phyloP scores from a whole-genome alignment of 2,113 vertebrate genomes.

The Oncorhynchus mykiss region DNA sequence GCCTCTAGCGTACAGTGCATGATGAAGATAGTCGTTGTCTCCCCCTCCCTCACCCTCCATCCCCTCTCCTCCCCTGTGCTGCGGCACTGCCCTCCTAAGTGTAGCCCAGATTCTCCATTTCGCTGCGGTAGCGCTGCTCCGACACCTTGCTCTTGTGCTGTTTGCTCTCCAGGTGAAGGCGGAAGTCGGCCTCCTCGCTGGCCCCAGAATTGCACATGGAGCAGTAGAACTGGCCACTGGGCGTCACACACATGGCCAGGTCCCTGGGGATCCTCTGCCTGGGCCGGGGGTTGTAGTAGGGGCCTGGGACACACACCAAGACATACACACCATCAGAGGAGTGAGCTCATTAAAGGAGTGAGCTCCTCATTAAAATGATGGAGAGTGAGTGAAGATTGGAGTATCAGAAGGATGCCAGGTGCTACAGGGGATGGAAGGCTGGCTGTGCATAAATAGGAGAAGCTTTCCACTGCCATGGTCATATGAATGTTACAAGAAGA shows the following conservation, averaged over 20 bases:
- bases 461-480: no score
- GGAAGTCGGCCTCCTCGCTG: constrained; percentile 91
- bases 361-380: constrained; percentile 23
- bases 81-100: constrained; percentile 68
- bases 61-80: not conserved
- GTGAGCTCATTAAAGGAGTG: no score
- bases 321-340: not conserved
- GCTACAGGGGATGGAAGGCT: not conserved
- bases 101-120: constrained; percentile 97
- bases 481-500: no score
- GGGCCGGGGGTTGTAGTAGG: constrained; percentile 93
- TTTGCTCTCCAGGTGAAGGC: constrained; percentile 96
- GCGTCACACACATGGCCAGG: constrained; percentile 96
- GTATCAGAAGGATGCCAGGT: constrained; percentile 7
- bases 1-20: no score
- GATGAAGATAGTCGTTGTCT: not conserved
- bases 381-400: constrained; percentile 9
- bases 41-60: not conserved
- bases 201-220: constrained; percentile 97
- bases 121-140: constrained; percentile 89
- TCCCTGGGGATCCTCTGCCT: constrained; percentile 94
- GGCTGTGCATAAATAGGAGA: not conserved
- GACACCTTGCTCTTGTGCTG: constrained; percentile 98
- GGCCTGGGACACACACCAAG: constrained; percentile 72
- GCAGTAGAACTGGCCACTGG: constrained; percentile 98